Evolutionary conservation across 2,888 invertebrate species (phyloP).

Genomic region (Zonitis immaculata): DNA sequence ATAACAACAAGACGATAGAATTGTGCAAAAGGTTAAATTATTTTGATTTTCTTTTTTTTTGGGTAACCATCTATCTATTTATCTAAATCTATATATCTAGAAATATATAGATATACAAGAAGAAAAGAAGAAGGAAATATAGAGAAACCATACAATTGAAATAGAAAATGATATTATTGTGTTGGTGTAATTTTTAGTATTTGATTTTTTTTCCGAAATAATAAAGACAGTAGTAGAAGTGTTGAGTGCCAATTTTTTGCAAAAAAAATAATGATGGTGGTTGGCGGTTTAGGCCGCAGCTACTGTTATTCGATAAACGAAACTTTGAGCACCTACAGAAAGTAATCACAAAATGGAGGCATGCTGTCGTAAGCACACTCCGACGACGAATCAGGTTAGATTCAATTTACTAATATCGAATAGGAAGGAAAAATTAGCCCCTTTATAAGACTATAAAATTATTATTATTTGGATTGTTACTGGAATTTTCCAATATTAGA

Average conservation of each 20-base stretch:
- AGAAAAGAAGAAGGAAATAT: neutral
- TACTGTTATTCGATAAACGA: constrained; percentile 22
- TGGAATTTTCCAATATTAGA: neutral
- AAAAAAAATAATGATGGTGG: constrained; percentile 23
- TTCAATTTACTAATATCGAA: too few relatives aligned
- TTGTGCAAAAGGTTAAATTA: constrained; percentile 24
- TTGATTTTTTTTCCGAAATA: neutral
- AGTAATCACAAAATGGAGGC: constrained; percentile 38
- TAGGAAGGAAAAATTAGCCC: too few relatives aligned
- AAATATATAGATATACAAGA: neutral
- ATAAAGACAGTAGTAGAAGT: neutral
- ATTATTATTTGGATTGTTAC: neutral
- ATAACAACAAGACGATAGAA: constrained; percentile 23
- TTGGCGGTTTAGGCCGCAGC: constrained; percentile 19
- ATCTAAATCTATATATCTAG: too few relatives aligned
- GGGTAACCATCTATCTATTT: too few relatives aligned
- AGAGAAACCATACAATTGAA: neutral
- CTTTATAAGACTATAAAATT: too few relatives aligned
- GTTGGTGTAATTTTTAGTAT: neutral
- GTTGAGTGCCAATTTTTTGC: neutral
- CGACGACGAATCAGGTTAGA: constrained; percentile 48
- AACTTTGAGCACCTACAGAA: constrained; percentile 25
- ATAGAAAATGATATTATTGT: neutral
- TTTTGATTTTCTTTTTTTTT: too few relatives aligned
- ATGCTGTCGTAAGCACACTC: constrained; percentile 43